These are phyloP conservation scores for Hippocampus barbouri DNA, from an alignment of 2,113 vertebrate species.

Conservation along the genomic window DNA sequence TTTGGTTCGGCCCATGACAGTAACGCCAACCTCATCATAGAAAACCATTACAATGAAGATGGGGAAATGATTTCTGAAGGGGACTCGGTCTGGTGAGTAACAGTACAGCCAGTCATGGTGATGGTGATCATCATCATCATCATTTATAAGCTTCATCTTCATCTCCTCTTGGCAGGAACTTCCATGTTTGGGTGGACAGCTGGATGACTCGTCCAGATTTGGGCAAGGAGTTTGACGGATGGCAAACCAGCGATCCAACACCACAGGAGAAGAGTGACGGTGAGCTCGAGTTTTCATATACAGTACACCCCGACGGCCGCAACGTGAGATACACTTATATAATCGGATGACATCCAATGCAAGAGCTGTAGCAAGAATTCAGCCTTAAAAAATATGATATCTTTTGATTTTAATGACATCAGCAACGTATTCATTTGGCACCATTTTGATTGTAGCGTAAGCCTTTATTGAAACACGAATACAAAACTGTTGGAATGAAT, in stretches of 20 bases:
- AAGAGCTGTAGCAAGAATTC: background rate
- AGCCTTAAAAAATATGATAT: background rate
- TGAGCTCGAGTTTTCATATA: slow-evolving; percentile 41
- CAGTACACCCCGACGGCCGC: background rate
- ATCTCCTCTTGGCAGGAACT: slow-evolving; percentile 77
- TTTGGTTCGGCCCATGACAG: slow-evolving; percentile 84
- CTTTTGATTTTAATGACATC: too few species aligned
- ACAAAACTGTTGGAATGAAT: background rate
- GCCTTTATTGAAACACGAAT: too few species aligned
- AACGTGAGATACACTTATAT: background rate
- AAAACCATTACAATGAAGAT: slow-evolving; percentile 65
- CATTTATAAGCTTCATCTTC: background rate
- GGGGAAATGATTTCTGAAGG: slow-evolving; percentile 50
- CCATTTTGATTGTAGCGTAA: too few species aligned
- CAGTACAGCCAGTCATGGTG: background rate
- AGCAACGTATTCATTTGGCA: too few species aligned
- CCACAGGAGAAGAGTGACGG: slow-evolving; percentile 91
- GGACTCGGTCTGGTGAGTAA: slow-evolving; percentile 83
- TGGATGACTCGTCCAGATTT: slow-evolving; percentile 91
- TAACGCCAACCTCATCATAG: slow-evolving; percentile 83
- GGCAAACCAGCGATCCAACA: slow-evolving; percentile 88
- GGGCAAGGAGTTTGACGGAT: slow-evolving; percentile 72
- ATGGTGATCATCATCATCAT: slow-evolving; percentile 69
- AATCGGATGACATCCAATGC: background rate
- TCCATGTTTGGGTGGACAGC: slow-evolving; percentile 89